Conservation (phyloP, 1,140 invertebrate genomes). For the Andrena cerasifolii region DNA sequence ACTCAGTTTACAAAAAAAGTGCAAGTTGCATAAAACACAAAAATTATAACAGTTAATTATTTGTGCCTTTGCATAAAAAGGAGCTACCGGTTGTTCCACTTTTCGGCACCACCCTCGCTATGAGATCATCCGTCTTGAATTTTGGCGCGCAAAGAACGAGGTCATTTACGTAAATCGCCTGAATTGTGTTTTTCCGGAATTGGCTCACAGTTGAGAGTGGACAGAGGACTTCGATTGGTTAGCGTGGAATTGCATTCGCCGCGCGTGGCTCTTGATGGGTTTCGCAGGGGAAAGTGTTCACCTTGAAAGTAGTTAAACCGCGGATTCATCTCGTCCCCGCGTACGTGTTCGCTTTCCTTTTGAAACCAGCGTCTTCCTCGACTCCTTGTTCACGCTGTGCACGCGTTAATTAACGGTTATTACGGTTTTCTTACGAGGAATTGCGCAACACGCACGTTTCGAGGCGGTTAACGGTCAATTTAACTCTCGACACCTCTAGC, state of each 20-base stretch:
- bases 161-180: no score
- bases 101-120: no score
- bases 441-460: neutral
- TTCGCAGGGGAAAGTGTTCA: constrained; percentile 22
- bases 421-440: neutral
- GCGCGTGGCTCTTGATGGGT: neutral
- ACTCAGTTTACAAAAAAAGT: no score
- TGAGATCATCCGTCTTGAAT: no score
- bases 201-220: neutral
- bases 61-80: no score
- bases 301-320: constrained; percentile 30
- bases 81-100: no score
- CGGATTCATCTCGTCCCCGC: neutral
- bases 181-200: no score
- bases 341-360: constrained; percentile 5
- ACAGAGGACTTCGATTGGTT: neutral
- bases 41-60: no score
- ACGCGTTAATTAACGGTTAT: constrained; percentile 10
- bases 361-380: neutral
- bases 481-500: neutral
- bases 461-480: neutral
- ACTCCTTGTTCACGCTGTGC: no score
- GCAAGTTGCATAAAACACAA: no score
- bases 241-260: no score
- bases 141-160: no score